A percentile compares a stretch with the other conserved stretches of the same genome.
phyloP scores from a whole-genome alignment of 2,113 vertebrate species.

The Monopterus albus region DNA sequence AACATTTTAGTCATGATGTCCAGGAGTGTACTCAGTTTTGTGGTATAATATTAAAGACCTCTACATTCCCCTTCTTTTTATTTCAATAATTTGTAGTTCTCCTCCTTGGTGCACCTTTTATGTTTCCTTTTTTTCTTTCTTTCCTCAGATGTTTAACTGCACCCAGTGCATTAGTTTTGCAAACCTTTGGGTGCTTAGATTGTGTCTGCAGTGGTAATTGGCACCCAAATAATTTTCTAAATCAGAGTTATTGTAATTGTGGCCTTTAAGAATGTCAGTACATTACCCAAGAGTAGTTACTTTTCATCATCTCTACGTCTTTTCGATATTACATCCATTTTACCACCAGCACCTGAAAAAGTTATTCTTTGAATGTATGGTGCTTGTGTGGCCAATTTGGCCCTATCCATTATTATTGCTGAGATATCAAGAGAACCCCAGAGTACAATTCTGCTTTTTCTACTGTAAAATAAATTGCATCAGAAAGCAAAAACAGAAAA shows the following conservation, averaged over 20 bases:
- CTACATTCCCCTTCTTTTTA: not conserved
- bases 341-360: constrained; percentile 12
- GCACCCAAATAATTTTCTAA: not conserved
- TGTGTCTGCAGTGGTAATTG: not conserved
- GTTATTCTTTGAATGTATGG: not conserved
- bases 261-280: not conserved
- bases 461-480: constrained; percentile 6
- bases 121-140: not conserved
- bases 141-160: not conserved
- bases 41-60: too few relatives aligned
- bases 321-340: constrained; percentile 7
- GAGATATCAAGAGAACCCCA: too few relatives aligned
- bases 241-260: not conserved
- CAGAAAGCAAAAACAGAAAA: not conserved
- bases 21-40: too few relatives aligned
- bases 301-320: not conserved
- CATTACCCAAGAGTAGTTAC: constrained; percentile 5
- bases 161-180: not conserved
- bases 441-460: constrained; percentile 12
- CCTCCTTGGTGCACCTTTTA: not conserved
- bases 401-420: constrained; percentile 16
- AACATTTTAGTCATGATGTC: too few relatives aligned
- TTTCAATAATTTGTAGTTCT: not conserved
- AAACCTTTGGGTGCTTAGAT: not conserved
- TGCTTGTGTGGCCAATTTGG: constrained; percentile 6